Evolutionary conservation across 1,140 invertebrate species (phyloP).

Genomic region (Papilio polyxenes): DNA sequence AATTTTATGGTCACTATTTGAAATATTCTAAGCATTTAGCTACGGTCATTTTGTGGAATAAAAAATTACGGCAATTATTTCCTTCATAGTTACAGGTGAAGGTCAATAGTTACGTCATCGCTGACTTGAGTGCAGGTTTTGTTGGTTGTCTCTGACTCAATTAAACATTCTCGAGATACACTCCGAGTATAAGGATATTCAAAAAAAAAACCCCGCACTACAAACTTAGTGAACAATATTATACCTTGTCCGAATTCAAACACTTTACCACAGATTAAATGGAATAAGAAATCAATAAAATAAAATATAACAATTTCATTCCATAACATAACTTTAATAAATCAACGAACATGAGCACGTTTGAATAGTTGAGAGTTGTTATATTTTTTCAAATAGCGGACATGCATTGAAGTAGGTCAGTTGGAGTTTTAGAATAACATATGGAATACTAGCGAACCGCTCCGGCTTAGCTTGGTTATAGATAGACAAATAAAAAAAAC

Average conservation of each 20-base stretch:
- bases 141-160: constrained; percentile 43
- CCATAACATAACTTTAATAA: neutral
- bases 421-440: constrained; percentile 11
- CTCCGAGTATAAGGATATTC: too few species aligned
- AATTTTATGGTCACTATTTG: neutral
- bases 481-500: neutral
- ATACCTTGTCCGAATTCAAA: neutral
- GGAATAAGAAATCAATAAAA: neutral
- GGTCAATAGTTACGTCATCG: constrained; percentile 54
- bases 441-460: neutral
- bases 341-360: constrained; percentile 4
- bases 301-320: neutral
- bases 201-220: too few species aligned
- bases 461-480: neutral
- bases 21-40: constrained; percentile 39
- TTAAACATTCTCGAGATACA: neutral
- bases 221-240: neutral
- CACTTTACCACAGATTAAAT: neutral
- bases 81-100: constrained; percentile 53
- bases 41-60: constrained; percentile 47
- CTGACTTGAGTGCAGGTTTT: constrained; percentile 48
- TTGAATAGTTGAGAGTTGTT: constrained; percentile 5
- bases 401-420: constrained; percentile 5
- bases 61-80: constrained; percentile 54
- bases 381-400: neutral